Percentiles rank a stretch among this genome's conserved stretches.
Conservation (phyloP, 2,888 invertebrate species). For the Tridacna crocea region DNA sequence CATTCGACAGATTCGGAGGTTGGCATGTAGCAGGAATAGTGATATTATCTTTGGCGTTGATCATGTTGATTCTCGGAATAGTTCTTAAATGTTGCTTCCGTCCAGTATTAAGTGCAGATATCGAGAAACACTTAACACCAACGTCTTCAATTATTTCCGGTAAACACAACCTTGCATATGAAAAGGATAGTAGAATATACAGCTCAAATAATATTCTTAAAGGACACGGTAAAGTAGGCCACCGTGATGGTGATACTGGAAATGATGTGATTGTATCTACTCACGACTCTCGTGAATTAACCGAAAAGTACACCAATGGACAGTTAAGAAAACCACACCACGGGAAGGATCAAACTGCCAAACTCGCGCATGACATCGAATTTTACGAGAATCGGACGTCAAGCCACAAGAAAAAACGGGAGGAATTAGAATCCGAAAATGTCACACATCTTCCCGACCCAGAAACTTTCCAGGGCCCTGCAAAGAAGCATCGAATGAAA, state of each 20-base stretch:
- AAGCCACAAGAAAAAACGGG: slow-evolving; percentile 1
- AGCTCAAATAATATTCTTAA: slow-evolving; percentile 20
- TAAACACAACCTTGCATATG: slow-evolving; percentile 47
- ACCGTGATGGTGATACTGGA: slow-evolving; percentile 22
- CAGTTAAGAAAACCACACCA: not conserved
- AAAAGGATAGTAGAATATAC: slow-evolving; percentile 33
- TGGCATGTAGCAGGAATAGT: slow-evolving; percentile 67
- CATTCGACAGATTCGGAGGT: slow-evolving; percentile 64
- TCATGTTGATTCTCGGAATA: slow-evolving; percentile 61
- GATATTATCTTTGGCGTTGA: slow-evolving; percentile 52
- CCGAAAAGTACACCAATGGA: not conserved
- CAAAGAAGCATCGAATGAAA: not conserved
- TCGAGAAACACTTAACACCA: slow-evolving; percentile 64
- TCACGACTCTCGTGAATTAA: slow-evolving; percentile 34
- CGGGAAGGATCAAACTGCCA: not conserved
- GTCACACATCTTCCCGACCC: slow-evolving; percentile 16
- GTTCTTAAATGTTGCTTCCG: slow-evolving; percentile 63
- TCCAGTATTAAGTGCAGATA: slow-evolving; percentile 62
- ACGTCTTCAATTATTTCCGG: slow-evolving; percentile 52
- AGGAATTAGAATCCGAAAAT: not conserved
- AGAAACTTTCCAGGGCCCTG: slow-evolving; percentile 10
- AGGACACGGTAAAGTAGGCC: slow-evolving; percentile 32
- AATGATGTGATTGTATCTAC: slow-evolving; percentile 53
- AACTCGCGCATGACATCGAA: not conserved
- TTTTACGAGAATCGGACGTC: not conserved